phyloP scores from a whole-genome alignment of 2,888 invertebrate species.

The Epinotia brunnichana region DNA sequence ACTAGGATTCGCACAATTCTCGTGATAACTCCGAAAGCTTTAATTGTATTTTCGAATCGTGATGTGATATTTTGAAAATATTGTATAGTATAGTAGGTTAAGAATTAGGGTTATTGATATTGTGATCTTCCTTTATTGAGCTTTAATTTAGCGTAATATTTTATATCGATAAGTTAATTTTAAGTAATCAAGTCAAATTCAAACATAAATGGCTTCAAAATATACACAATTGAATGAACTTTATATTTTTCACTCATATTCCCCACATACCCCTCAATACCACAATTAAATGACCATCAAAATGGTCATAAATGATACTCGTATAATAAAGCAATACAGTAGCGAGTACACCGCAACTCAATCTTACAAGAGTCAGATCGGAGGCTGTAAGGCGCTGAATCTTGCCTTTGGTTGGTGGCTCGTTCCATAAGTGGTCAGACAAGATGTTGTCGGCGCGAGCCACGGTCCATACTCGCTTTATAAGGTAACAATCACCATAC shows the following conservation, averaged over 20 bases:
- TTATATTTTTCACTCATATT: conserved; percentile 62
- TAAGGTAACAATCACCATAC: conserved; percentile 5
- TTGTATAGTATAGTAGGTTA: conserved; percentile 70
- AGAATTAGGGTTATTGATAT: conserved; percentile 58
- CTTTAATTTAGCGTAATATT: conserved; percentile 79
- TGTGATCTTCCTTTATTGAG: conserved; percentile 74
- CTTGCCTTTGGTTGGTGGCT: conserved; percentile 50
- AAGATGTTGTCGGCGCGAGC: conserved; percentile 61
- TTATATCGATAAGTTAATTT: conserved; percentile 56
- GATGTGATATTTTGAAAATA: conserved; percentile 74
- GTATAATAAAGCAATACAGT: conserved; percentile 44
- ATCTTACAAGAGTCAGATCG: conserved; percentile 58
- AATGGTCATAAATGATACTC: conserved; percentile 30
- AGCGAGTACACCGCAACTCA: conserved; percentile 47
- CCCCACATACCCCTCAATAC: conserved; percentile 37
- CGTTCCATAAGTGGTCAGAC: conserved; percentile 72
- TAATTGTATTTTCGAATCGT: conserved; percentile 69
- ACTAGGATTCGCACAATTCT: conserved; percentile 65
- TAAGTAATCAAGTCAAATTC: conserved; percentile 49
- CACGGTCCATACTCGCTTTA: conserved; percentile 55
- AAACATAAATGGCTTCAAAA: conserved; percentile 49
- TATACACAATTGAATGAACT: conserved; percentile 64
- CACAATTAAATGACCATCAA: conserved; percentile 10
- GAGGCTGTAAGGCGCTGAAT: conserved; percentile 56
- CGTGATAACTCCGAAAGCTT: conserved; percentile 81